Evolutionary conservation across 2,113 vertebrate genomes (phyloP), one percentile per base, ranked within the genome.

Genomic region (Muscicapa adusta): DNA sequence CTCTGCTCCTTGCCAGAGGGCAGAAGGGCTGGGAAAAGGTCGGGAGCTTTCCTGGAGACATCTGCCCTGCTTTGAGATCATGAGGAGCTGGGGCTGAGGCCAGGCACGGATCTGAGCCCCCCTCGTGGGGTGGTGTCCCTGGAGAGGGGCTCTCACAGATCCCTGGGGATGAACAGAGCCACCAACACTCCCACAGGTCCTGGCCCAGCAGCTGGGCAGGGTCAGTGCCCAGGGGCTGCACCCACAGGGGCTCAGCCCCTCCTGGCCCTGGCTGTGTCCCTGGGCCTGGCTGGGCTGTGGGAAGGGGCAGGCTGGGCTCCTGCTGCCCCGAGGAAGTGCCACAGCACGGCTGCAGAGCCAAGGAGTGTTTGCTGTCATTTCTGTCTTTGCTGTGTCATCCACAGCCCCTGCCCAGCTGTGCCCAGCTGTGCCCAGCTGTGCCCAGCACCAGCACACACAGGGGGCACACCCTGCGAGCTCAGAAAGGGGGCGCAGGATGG

Each of bases 121-220:
- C 40, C 22, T 14, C 0, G 0, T 9, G 29, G 26, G 14, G 12
- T 29, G n/a, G 5, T 3, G 5, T 42, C 29, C 13, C 53, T 45
- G 76, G 18, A 40, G 9, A 38, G 20, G 20, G 48, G 36, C 7
- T 54, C 67, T 48, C 43, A 38, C 23, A 31, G 8, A 4, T 3
- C 42, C 53, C 14, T 13, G 43, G 10, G 36, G 53, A 9, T 19
- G 71, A 36, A 3, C 36, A 6, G 23, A 56, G 70, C 31, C 26
- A 24, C 0, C 1, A 36, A 2, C 0, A 0, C 24, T 34, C 11
- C 38, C 43, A 31, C 31, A 50, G 58, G 16, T 1, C 1, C n/a
- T 40, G 28, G 13, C 6, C 34, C 10, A 9, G 31, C 57, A 56
- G 73, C 50, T 18, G 9, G 66, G 58, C 38, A 76, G 78, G 45